These are phyloP conservation scores for Noctilio leporinus DNA, from an alignment of 2,113 vertebrate species.

Conservation along the genomic window DNA sequence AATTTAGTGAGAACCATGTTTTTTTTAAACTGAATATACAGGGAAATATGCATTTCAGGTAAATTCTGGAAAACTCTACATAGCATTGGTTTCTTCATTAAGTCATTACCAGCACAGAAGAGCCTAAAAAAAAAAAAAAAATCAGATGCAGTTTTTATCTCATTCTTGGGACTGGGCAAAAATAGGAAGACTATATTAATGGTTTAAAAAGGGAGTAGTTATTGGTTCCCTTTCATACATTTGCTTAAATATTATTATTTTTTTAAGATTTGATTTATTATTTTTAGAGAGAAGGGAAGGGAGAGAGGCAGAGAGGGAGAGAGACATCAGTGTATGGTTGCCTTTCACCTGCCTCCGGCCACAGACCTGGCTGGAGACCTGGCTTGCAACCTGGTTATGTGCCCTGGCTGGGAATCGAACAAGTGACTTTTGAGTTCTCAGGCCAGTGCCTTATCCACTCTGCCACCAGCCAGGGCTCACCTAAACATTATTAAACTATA, in stretches of 20 bases:
- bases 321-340: no score
- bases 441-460: no score
- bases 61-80: not conserved
- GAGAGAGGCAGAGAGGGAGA: no score
- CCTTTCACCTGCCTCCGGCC: no score
- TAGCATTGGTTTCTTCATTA: not conserved
- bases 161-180: not conserved
- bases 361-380: no score
- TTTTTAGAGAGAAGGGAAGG: no score
- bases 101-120: not conserved
- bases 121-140: not conserved
- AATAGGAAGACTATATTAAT: not conserved
- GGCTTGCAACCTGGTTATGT: no score
- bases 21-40: not conserved
- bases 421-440: no score
- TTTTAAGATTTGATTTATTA: no score
- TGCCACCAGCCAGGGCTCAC: no score
- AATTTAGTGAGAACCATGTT: not conserved
- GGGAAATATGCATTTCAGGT: not conserved
- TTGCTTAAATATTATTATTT: no score
- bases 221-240: not conserved
- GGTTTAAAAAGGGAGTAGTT: not conserved
- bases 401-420: no score
- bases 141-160: not conserved
- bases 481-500: not conserved